phyloP scores from a whole-genome alignment of 1,140 invertebrate genomes.

The Coptotermes formosanus region DNA sequence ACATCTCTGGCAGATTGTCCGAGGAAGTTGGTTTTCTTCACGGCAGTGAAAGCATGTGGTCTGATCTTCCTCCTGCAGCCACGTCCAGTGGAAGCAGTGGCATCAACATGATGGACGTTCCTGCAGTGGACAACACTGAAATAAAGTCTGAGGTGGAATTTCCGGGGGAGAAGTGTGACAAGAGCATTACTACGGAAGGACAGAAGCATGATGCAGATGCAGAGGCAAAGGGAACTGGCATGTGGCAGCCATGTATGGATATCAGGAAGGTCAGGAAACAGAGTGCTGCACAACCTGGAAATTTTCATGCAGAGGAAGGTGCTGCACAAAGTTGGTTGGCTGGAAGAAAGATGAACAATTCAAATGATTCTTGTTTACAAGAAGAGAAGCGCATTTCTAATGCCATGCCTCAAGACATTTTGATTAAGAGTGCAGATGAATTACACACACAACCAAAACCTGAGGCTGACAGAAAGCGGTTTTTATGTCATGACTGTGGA shows the following conservation, averaged over 20 bases:
- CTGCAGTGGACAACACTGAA: neutral
- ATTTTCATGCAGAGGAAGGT: neutral
- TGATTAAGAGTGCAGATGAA: neutral
- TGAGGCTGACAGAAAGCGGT: conserved; percentile 69
- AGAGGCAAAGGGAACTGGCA: neutral
- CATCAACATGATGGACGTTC: neutral
- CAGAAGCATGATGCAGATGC: neutral
- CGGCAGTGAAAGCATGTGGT: neutral
- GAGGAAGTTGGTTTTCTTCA: neutral
- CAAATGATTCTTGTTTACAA: conserved; percentile 15
- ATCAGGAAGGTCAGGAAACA: too few relatives aligned
- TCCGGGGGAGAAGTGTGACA: neutral
- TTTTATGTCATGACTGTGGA: conserved; percentile 58
- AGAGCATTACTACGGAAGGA: neutral
- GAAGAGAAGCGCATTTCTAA: neutral
- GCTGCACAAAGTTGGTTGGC: neutral
- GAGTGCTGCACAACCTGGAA: neutral
- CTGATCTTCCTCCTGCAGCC: neutral
- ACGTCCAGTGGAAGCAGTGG: neutral
- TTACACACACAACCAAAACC: conserved; percentile 38
- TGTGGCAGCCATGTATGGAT: neutral
- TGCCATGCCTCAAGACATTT: neutral
- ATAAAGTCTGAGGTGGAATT: neutral
- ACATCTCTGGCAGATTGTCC: neutral
- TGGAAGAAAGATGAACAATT: neutral